phyloP scores from a whole-genome alignment of 2,113 vertebrate species.

The Hydropotes inermis region DNA sequence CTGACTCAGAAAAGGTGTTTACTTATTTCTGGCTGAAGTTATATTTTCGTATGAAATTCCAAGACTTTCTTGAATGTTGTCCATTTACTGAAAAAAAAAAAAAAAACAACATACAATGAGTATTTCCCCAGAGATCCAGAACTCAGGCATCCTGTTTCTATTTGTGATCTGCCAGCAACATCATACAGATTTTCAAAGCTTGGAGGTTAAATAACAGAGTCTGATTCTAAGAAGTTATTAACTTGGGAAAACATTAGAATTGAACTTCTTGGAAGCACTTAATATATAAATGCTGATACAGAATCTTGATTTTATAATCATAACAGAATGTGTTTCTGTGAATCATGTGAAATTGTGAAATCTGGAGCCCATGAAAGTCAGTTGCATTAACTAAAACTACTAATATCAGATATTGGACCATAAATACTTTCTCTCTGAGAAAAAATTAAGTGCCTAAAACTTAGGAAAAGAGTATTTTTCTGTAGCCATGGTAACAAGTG shows the following conservation, averaged over 20 bases:
- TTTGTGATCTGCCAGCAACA: background rate
- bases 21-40: background rate
- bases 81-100: conserved; percentile 9
- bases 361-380: background rate
- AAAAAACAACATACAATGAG: background rate
- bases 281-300: background rate
- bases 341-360: background rate
- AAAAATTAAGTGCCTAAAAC: background rate
- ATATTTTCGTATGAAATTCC: background rate
- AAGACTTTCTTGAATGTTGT: background rate
- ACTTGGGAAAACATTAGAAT: background rate
- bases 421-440: background rate
- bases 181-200: background rate
- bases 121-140: background rate
- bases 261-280: background rate
- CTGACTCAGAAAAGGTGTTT: background rate
- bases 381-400: background rate
- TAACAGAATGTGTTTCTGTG: background rate
- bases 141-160: background rate
- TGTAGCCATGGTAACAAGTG: background rate
- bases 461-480: background rate
- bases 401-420: background rate
- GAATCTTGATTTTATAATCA: background rate
- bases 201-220: background rate
- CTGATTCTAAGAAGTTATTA: background rate